Conservation (phyloP, 2,797 vertebrate genomes). For the Heteromormyrus szaboi region DNA sequence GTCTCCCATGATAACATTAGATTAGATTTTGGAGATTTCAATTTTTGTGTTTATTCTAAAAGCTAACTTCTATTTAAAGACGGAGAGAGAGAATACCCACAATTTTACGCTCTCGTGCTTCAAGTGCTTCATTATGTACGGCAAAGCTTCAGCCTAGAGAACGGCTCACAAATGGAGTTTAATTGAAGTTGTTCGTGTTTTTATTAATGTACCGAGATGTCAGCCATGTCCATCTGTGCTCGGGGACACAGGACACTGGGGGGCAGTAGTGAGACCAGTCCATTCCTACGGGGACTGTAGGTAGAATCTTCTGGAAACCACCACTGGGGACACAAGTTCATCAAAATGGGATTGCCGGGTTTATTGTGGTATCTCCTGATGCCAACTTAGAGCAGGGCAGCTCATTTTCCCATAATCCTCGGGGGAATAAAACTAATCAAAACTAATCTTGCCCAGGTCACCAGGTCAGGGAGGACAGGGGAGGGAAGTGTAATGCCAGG, state of each 20-base stretch:
- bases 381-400: neutral
- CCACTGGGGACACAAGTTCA: neutral
- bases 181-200: neutral
- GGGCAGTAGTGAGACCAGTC: neutral
- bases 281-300: neutral
- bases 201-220: neutral
- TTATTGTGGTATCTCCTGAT: neutral
- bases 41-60: neutral
- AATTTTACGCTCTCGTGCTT: neutral
- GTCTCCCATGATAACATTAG: neutral
- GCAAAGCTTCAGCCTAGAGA: neutral
- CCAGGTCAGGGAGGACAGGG: neutral
- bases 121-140: slow-evolving; percentile 7
- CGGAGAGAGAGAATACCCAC: neutral
- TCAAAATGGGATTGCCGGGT: neutral
- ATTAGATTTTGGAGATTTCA: neutral
- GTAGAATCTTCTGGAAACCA: neutral
- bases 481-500: neutral
- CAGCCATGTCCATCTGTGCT: neutral
- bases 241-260: neutral
- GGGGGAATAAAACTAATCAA: neutral
- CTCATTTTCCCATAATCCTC: neutral
- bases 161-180: slow-evolving; percentile 7
- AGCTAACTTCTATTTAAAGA: neutral
- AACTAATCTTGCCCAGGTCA: neutral